phyloP scores from a whole-genome alignment of 2,888 invertebrate species.

The Eueremaeus valkanovi region DNA sequence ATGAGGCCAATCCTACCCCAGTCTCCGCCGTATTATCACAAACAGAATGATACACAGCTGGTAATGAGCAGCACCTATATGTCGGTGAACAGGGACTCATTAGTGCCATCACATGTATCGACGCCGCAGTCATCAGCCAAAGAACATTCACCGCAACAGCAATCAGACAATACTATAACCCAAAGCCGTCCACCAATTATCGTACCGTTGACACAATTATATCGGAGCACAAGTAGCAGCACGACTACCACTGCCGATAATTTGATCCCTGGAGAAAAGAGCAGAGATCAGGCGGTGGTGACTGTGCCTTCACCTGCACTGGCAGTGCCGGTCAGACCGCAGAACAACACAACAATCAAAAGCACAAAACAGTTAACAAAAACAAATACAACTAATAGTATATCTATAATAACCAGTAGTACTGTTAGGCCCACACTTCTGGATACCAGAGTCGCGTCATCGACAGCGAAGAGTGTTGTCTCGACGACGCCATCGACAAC shows the following conservation, averaged over 20 bases:
- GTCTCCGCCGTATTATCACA: no score
- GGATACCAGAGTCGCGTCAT: not conserved
- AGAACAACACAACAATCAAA: not conserved
- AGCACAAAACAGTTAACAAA: not conserved
- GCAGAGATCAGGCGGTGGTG: not conserved
- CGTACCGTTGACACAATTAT: slow-evolving; percentile 7
- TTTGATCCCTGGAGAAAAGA: not conserved
- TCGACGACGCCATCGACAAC: no score
- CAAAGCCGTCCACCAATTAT: slow-evolving; percentile 29
- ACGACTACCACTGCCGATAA: not conserved
- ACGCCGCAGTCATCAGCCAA: not conserved
- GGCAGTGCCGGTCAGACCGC: not conserved
- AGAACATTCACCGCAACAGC: not conserved
- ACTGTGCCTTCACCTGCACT: not conserved
- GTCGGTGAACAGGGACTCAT: not conserved
- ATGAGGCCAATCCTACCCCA: not conserved
- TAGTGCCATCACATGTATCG: not conserved
- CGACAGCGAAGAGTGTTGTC: not conserved
- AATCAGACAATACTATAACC: no score
- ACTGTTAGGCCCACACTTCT: not conserved
- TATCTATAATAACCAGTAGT: not conserved
- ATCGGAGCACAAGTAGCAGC: not conserved
- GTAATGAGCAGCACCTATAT: no score
- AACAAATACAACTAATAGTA: not conserved
- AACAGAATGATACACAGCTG: not conserved